Evolutionary conservation across 2,888 invertebrate species (phyloP).

Genomic region (Tinea pellionella): DNA sequence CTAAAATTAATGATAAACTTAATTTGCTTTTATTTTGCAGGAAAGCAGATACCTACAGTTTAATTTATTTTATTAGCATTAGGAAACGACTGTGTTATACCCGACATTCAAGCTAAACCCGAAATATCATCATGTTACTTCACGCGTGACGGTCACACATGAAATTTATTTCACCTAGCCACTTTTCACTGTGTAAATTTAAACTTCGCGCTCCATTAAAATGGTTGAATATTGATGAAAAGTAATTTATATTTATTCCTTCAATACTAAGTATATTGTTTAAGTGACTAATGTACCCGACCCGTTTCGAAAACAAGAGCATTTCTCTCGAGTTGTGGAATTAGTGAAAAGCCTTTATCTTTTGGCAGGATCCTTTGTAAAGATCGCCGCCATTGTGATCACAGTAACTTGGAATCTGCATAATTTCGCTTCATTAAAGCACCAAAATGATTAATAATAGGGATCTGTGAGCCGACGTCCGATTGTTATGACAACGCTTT

Average conservation of each 20-base stretch:
- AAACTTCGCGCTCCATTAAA: neutral
- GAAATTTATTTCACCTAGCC: too few relatives aligned
- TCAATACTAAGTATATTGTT: neutral
- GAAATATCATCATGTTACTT: too few relatives aligned
- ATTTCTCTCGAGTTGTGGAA: conserved; percentile 19
- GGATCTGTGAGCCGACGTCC: conserved; percentile 41
- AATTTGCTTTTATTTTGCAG: too few relatives aligned
- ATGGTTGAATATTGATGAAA: neutral
- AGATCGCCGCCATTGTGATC: conserved; percentile 56
- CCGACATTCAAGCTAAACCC: too few relatives aligned
- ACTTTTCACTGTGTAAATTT: too few relatives aligned
- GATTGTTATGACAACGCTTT: conserved; percentile 26
- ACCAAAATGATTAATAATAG: conserved; percentile 65
- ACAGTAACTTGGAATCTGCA: conserved; percentile 48
- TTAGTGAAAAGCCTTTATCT: conserved; percentile 43
- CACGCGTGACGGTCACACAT: too few relatives aligned
- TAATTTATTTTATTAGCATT: too few relatives aligned
- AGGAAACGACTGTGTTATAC: too few relatives aligned
- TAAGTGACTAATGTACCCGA: neutral
- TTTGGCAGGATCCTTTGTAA: conserved; percentile 25
- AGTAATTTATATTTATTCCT: neutral
- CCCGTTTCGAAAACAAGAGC: neutral
- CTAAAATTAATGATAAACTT: too few relatives aligned
- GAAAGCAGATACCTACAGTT: too few relatives aligned
- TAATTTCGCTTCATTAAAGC: conserved; percentile 65